Evolutionary conservation across 2,888 invertebrate species (phyloP).

Genomic region (Acleris cristana): DNA sequence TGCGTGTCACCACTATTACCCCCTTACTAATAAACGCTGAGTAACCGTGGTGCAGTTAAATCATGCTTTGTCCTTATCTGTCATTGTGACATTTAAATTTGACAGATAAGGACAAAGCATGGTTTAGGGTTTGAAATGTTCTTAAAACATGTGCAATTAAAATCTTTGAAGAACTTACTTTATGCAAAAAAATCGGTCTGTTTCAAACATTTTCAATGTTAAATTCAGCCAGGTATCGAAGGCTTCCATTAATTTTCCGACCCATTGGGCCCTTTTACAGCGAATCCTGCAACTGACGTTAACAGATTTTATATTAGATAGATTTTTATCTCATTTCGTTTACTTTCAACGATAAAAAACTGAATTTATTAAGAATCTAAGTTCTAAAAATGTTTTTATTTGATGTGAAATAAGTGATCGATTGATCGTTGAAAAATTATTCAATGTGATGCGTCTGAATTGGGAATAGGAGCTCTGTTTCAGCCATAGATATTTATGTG

Average conservation of each 20-base stretch:
- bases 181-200: neutral
- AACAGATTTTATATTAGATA: slow-evolving; percentile 19
- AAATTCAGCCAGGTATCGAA: slow-evolving; percentile 12
- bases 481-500: too few species aligned
- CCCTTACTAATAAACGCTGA: too few species aligned
- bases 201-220: slow-evolving; percentile 21
- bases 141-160: too few species aligned
- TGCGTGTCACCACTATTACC: too few species aligned
- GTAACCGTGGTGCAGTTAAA: too few species aligned
- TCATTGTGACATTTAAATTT: too few species aligned
- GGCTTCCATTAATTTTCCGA: slow-evolving; percentile 31
- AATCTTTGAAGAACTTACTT: too few species aligned
- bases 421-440: neutral
- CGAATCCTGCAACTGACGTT: slow-evolving; percentile 22
- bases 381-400: neutral
- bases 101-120: too few species aligned
- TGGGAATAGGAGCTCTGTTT: too few species aligned
- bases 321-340: slow-evolving; percentile 5
- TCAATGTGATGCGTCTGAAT: too few species aligned
- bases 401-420: neutral
- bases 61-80: too few species aligned
- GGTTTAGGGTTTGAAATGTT: too few species aligned
- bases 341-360: neutral
- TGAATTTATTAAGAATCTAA: neutral
- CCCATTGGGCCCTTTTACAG: slow-evolving; percentile 24